Base-by-base conservation (phyloP, 2,797 vertebrate species). In the Siniperca obscura region DNA sequence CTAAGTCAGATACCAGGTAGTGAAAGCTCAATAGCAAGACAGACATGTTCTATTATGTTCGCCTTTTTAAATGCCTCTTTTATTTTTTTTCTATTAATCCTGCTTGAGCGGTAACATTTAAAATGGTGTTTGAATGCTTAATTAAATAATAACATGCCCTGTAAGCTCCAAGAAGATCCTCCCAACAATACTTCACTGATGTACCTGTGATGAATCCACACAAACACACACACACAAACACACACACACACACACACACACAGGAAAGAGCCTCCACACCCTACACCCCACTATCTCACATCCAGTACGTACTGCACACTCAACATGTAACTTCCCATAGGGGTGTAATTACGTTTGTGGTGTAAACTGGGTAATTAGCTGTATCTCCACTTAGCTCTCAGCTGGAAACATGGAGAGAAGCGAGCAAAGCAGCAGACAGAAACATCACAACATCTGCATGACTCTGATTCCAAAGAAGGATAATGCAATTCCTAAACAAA, bases 291-390 rank as follows among this genome's bases (percentile, higher is more conserved):
- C 74, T 62, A 76, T 64, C 50, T 79, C 50, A 17, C 55, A 70
- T 71, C 78, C 66, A 70, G 56, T 70, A 55, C 40, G 12, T 69
- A 66, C 71, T 50, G 69, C 82, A 74, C 65, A 66, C 78, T 82
- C 84, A 46, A 67, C 5, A 11, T 76, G 80, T 56, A 79, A 87
- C 81, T 85, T 87, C 81, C 86, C 84, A 88, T 89, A 81, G 80
- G 88, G 85, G 73, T 82, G 74, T 91, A 91, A 94, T 93, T 93
- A 90, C 42, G 25, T 90, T 90, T 87, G 86, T 83, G 74, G 75
- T 90, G 88, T 90, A 91, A 90, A 93, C 87, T 75, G 86, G 78
- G 53, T 93, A 94, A 94, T 94, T 93, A 92, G 83, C 86, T 6
- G 21, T 70, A 77, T 90, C 90, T 89, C 86, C 81, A 89, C 87